Evolutionary conservation across 2,797 vertebrate genomes (phyloP).

Genomic region (Clangula hyemalis): DNA sequence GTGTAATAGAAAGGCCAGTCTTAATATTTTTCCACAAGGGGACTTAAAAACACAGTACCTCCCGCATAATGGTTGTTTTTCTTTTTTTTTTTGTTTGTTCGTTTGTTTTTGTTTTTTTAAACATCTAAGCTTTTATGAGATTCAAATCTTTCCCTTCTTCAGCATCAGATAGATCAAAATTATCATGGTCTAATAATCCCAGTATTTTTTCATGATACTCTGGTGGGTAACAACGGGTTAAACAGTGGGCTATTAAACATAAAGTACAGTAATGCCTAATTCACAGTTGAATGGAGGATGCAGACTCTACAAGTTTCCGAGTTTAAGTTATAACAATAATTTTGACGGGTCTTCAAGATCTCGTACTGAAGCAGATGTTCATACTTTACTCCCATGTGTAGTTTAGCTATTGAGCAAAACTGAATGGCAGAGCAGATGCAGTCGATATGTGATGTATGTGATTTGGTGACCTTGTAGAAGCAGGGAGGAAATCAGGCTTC

Average conservation of each 20-base stretch:
- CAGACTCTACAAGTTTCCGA: slow-evolving; percentile 43
- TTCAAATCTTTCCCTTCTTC: slow-evolving; percentile 10
- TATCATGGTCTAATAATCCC: slow-evolving; percentile 1
- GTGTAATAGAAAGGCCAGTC: background rate
- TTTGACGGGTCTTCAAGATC: slow-evolving; percentile 46
- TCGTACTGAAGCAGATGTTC: slow-evolving; percentile 50
- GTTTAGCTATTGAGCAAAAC: slow-evolving; percentile 39
- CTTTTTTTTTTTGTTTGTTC: background rate
- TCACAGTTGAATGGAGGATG: slow-evolving; percentile 5
- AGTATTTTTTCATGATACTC: background rate
- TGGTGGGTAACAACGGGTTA: background rate
- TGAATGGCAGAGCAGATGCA: slow-evolving; percentile 49
- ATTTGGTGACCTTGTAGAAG: slow-evolving; percentile 27
- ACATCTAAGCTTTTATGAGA: background rate
- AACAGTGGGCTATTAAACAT: background rate
- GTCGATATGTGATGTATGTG: background rate
- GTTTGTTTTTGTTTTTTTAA: background rate
- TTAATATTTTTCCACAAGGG: slow-evolving; percentile 42
- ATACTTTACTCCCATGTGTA: slow-evolving; percentile 34
- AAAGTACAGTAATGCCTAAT: slow-evolving; percentile 25
- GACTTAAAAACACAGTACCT: slow-evolving; percentile 1
- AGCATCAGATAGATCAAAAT: background rate
- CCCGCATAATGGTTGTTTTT: background rate
- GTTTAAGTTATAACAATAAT: slow-evolving; percentile 22
- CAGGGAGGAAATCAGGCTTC: slow-evolving; percentile 49